Evolutionary conservation across 2,888 invertebrate species (phyloP), one percentile per base, ranked within the genome.

Genomic region (Megamerina dolium): DNA sequence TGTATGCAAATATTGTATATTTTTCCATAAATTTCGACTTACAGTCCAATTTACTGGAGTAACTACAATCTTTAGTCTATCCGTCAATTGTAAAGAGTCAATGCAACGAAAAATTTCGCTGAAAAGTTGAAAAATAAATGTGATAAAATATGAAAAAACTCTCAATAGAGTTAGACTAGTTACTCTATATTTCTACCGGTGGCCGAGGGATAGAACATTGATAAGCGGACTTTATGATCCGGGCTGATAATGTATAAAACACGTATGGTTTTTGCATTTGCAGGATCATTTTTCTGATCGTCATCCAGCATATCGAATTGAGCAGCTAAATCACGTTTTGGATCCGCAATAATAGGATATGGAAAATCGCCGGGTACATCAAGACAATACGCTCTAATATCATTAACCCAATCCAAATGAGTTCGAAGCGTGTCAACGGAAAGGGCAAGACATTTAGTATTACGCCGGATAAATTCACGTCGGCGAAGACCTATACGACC

Each of bases 1-100:
- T 19, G 21, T 16, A 17, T n/a, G n/a, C n/a, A n/a, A n/a, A n/a
- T n/a, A 1, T 20, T 9, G 13, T 10, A 23, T 23, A 23, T 10
- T 9, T 17, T 9, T 18, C 14, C 14, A 13, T 12, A 23, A 37
- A 26, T 21, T 26, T 17, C 5, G 1, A 70, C 75, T 73, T 73
- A 87, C 86, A 72, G 79, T 77, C 91, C 92, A 92, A 66, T 89
- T 84, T 18, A 83, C 90, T 16, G 91, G 91, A 5, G 91, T 92
- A 8, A 89, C 91, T 43, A 87, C 77, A 46, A 84, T 75, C 54
- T 83, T 82, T 42, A 78, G 72, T 44, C 73, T 75, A 52, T 82
- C 81, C 2, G 83, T 84, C 51, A 92, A 72, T 68, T 89, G 88
- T 31, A 91, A 74, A 1, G 89, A 88, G 65, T 91, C 90, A 49